Conservation (phyloP, 2,888 invertebrate genomes). For the Xanthorhoe designata region DNA sequence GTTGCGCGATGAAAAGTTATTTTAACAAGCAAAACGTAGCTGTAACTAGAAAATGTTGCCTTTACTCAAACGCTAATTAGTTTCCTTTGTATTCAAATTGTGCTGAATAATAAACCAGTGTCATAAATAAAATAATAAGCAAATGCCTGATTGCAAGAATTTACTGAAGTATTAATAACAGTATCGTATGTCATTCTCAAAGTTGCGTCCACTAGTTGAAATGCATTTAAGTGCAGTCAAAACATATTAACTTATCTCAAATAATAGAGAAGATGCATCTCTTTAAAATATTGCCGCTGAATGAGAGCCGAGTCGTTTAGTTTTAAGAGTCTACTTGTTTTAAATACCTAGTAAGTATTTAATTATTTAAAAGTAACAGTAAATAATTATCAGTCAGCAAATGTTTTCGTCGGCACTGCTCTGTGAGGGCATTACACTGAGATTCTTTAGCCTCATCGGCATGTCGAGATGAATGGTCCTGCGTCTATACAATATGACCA, state of each 20-base stretch:
- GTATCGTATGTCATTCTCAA: neutral
- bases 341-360: conserved; percentile 9
- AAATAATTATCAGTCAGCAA: conserved; percentile 33
- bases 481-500: conserved; percentile 34
- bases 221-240: neutral
- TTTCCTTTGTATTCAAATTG: neutral
- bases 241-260: conserved; percentile 11
- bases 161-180: neutral
- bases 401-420: conserved; percentile 48
- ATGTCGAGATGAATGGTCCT: conserved; percentile 67
- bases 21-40: neutral
- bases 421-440: conserved; percentile 64
- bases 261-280: conserved; percentile 25
- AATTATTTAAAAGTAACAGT: conserved; percentile 30
- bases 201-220: neutral
- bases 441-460: conserved; percentile 61
- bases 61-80: neutral
- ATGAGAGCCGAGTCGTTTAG: conserved; percentile 16
- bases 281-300: conserved; percentile 11
- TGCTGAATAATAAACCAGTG: neutral
- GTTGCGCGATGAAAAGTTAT: too few species aligned
- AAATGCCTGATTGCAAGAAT: neutral
- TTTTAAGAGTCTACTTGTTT: conserved; percentile 21
- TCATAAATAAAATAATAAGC: neutral
- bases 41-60: neutral